These are phyloP conservation scores for Drosophila littoralis DNA, from an alignment of 1,140 invertebrate species.

Conservation along the genomic window DNA sequence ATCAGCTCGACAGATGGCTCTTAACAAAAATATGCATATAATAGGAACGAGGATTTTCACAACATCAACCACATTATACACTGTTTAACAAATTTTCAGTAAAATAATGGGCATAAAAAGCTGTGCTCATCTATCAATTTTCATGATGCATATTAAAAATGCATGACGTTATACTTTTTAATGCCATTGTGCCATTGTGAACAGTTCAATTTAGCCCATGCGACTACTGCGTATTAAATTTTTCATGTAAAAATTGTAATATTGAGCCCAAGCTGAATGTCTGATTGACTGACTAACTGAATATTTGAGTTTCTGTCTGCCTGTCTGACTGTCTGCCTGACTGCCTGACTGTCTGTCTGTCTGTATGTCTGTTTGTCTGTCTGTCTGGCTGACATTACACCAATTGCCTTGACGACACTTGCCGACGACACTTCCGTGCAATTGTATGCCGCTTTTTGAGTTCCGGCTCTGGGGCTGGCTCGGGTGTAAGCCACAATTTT, in stretches of 20 bases:
- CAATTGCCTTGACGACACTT: conserved; percentile 80
- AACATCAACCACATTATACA: not conserved
- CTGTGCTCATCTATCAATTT: not conserved
- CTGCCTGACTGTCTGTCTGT: conserved; percentile 41
- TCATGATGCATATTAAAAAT: conserved; percentile 5
- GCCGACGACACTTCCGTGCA: conserved; percentile 78
- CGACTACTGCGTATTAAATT: conserved; percentile 9
- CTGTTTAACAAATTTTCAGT: not conserved
- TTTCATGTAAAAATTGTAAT: conserved; percentile 29
- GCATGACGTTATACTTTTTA: not conserved
- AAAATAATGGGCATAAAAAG: not conserved
- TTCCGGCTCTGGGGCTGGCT: conserved; percentile 45
- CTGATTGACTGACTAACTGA: conserved; percentile 38
- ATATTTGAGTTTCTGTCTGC: conserved; percentile 39
- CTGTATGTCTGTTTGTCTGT: conserved; percentile 40
- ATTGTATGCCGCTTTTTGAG: conserved; percentile 68
- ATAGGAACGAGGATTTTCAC: not conserved
- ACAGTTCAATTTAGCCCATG: conserved; percentile 5
- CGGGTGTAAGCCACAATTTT: conserved; percentile 51
- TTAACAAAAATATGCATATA: not conserved
- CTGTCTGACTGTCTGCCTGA: conserved; percentile 10
- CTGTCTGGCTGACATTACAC: conserved; percentile 47
- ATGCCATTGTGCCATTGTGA: conserved; percentile 13
- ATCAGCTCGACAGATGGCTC: too few species aligned
- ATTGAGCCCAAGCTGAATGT: conserved; percentile 16